Base-by-base conservation (phyloP, 2,888 invertebrate genomes). In the Lycaena phlaeas region DNA sequence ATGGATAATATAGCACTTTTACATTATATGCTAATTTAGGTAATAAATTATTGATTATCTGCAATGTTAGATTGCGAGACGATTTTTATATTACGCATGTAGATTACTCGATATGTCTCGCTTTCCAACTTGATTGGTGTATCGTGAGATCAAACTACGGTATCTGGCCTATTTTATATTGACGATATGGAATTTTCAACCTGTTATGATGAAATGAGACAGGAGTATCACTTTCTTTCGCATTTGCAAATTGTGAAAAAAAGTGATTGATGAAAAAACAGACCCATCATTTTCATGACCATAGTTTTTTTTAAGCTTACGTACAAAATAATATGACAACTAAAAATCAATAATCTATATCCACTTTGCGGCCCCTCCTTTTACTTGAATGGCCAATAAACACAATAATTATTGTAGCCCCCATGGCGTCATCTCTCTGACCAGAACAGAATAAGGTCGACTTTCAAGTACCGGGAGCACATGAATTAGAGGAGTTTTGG, bases 381-480 rank as follows among this genome's bases (percentile, higher is more conserved):
- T 45, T 49, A 49, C 45, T 52, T 46, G 45, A 54, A 53, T 49
- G 51, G 46, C 53, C n/a, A 57, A 57, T 57, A 57, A 57, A 57
- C 58, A 59, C 56, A 49, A n/a, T 53, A 50, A 52, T 57, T 56
- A 58, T 50, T 38, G 22, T 38, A 31, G 28, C n/a, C 22, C 36
- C 38, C 34, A 17, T 17, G 14, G 27, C 6, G 37, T n/a, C 45
- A 34, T 36, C 40, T 40, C 41, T 43, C 40, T 47, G 43, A 29
- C 18, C 31, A 14, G 39, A 38, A 31, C 41, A 43, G 41, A 41
- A 51, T 50, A 56, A 53, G 53, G 56, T 56, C 55, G 56, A 58
- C 49, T 64, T 61, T 66, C 50, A 55, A 46, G 36, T 60, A 60
- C 59, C 49, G 61, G 57, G 56, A 30, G 18, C 34, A 22, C 52